Percentiles rank a stretch among this genome's conserved stretches.
Conservation (phyloP, 2,113 vertebrate species). For the Marmota monax region DNA sequence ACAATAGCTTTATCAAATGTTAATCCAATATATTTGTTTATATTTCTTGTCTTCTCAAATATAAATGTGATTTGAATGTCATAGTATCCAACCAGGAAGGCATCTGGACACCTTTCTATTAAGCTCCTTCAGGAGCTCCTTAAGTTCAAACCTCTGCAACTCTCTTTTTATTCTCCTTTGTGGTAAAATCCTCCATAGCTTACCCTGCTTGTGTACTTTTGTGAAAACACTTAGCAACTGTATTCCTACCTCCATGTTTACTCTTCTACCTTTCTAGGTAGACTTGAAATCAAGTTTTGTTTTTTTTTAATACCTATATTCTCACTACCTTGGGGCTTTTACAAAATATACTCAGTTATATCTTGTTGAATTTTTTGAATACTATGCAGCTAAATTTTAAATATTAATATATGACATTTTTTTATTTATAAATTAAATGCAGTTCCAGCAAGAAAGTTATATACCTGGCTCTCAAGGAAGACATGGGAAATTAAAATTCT, state of each 20-base stretch:
- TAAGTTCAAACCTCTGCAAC: not conserved
- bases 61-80: not conserved
- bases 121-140: not conserved
- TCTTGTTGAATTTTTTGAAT: not conserved
- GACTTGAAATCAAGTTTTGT: not conserved
- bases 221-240: not conserved
- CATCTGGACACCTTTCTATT: not conserved
- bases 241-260: not conserved
- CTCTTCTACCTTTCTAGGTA: not conserved
- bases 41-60: not conserved
- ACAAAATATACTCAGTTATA: not conserved
- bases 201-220: not conserved
- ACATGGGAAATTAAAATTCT: not conserved
- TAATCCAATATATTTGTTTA: not conserved
- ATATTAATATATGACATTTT: not conserved
- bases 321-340: not conserved
- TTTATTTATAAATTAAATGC: not conserved
- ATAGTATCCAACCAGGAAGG: not conserved
- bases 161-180: not conserved
- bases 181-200: rapidly evolving
- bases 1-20: not conserved
- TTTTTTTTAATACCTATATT: not conserved
- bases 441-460: not conserved
- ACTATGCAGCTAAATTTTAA: not conserved
- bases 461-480: not conserved